phyloP scores from a whole-genome alignment of 2,888 invertebrate species.

The Drosophila birchii region DNA sequence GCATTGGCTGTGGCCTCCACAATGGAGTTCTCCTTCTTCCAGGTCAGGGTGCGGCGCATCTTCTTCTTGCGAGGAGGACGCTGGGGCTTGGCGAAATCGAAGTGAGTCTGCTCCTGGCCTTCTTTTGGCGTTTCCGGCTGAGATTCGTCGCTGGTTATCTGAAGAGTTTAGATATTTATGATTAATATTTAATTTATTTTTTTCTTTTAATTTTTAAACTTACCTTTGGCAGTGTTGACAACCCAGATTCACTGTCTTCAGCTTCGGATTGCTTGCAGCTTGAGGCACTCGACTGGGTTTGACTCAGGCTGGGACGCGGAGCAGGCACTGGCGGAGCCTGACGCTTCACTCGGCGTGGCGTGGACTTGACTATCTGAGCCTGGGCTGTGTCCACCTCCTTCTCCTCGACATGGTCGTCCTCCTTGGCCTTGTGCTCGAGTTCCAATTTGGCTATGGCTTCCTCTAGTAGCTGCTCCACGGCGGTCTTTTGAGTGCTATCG shows the following conservation, averaged over 20 bases:
- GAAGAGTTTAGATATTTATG: not conserved
- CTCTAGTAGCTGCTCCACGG: conserved; percentile 70
- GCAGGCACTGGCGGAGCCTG: conserved; percentile 65
- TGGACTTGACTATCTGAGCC: conserved; percentile 18
- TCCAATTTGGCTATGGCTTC: conserved; percentile 77
- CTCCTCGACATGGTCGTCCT: conserved; percentile 47
- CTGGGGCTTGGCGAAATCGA: conserved; percentile 71
- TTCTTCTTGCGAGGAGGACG: conserved; percentile 81
- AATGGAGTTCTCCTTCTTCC: conserved; percentile 78
- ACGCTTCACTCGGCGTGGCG: conserved; percentile 54
- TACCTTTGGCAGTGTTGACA: conserved; percentile 79
- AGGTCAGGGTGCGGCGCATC: conserved; percentile 73
- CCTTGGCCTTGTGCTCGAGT: conserved; percentile 53
- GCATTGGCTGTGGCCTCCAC: conserved; percentile 69
- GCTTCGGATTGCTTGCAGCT: conserved; percentile 72
- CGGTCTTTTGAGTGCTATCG: conserved; percentile 62
- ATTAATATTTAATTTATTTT: not conserved
- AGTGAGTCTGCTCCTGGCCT: conserved; percentile 37
- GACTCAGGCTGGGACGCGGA: conserved; percentile 59
- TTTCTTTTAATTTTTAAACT: conserved; percentile 14
- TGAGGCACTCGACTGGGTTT: conserved; percentile 47
- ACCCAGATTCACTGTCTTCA: conserved; percentile 78
- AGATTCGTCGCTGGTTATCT: conserved; percentile 79
- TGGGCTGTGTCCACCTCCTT: conserved; percentile 46
- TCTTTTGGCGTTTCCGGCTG: conserved; percentile 59